Conservation (phyloP, 2,797 vertebrate genomes). For the Stomatorhinus walkeri region DNA sequence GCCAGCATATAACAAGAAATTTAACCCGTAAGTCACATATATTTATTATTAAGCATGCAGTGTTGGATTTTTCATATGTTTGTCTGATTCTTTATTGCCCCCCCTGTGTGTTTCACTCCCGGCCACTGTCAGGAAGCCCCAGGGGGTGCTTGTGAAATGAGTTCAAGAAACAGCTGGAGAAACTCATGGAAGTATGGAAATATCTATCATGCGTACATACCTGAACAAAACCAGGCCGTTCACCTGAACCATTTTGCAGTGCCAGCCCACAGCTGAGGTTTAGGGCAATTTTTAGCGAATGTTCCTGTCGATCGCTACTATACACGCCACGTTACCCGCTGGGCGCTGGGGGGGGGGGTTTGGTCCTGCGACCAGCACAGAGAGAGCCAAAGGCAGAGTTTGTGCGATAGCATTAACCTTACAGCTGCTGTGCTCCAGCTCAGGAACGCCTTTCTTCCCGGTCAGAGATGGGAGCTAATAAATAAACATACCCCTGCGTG, state of each 20-base stretch:
- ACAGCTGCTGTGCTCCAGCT: neutral
- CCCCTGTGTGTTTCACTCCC: neutral
- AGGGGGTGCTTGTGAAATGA: conserved; percentile 13
- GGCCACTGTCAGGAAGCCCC: neutral
- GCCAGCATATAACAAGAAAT: neutral
- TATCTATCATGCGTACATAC: neutral
- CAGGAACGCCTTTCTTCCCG: neutral
- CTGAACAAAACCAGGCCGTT: neutral
- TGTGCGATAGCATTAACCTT: conserved; percentile 5
- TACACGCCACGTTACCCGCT: neutral
- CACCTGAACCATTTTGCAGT: neutral
- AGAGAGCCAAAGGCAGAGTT: neutral
- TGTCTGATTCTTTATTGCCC: neutral
- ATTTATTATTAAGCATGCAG: neutral
- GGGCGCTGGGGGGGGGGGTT: neutral
- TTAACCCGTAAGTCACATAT: neutral
- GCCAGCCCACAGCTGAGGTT: neutral
- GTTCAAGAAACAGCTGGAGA: neutral
- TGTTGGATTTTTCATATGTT: neutral
- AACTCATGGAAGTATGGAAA: neutral
- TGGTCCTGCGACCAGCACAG: neutral
- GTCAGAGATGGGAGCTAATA: conserved; percentile 14
- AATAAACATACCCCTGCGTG: conserved; percentile 26
- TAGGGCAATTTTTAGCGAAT: conserved; percentile 3
- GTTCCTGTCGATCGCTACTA: neutral